Evolutionary conservation across 2,113 vertebrate genomes (phyloP), one percentile per base, ranked within the genome.

Genomic region (Athene noctua): DNA sequence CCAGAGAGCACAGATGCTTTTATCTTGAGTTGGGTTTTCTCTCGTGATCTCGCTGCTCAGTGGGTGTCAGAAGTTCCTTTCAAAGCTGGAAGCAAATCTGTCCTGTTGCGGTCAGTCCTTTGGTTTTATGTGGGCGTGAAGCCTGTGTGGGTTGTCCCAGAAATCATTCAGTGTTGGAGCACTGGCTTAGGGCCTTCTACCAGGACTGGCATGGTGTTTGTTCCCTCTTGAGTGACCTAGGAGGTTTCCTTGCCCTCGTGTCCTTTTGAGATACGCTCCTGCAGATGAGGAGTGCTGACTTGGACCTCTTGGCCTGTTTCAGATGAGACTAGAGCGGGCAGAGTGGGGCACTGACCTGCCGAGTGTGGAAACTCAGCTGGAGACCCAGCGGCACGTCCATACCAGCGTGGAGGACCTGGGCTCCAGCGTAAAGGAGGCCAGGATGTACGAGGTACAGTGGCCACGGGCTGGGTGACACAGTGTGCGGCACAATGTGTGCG

Each of bases 321-420:
- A 99, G 99, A 99, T 99, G 93, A 98, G 99, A 26, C 61, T 99
- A 97, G 99, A 99, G 88, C 97, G 98, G 16, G 98, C 99, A 3
- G 99, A 99, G 55, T 99, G 99, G 99, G 99, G 99, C 11, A 98
- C 95, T 3, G 99, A 99, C 90, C 98, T 99, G 61, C 99, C 99
- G 0, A 99, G 99, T 3, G 99, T 99, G 90, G 99, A 99, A 61
- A 94, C 98, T 66, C 99, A 99, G 95, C 98, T 99, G 46, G 99
- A 99, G 88, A 98, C 98, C 47, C 99, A 99, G 91, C 98, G 98
- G 80, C 97, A 96, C 19, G 68, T 99, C 80, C 99, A 99, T 19
- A 85, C 92, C 68, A 99, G 99, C 1, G 99, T 99, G 42, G 99
- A 99, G 90, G 99, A 99, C 36, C 97, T 99, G 80, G 97, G 99